These are phyloP conservation scores for Aurelia coerulea DNA, from an alignment of 30 jellyfish, hydroid and myxozoan species.

Conservation along the genomic window DNA sequence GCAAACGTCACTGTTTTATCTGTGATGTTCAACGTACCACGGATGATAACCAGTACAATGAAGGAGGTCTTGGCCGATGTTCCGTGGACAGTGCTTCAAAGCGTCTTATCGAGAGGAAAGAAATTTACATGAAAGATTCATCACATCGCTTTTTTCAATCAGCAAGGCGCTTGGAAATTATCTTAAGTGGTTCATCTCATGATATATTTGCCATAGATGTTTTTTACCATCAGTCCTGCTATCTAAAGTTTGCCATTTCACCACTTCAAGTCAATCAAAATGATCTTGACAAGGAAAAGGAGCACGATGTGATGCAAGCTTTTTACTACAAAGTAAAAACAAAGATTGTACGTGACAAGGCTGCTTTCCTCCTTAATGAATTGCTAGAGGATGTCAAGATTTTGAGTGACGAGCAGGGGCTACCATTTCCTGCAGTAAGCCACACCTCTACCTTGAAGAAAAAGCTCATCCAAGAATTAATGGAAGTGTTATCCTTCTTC, in stretches of 20 bases:
- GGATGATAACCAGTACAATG: too few species aligned
- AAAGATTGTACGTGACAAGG: background rate
- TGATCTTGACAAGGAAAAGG: background rate
- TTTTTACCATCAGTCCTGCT: slow-evolving; percentile 23
- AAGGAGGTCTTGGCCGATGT: background rate
- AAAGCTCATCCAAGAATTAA: background rate
- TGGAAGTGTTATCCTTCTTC: slow-evolving; percentile 2
- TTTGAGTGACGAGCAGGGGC: slow-evolving; percentile 16
- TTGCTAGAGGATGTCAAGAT: background rate
- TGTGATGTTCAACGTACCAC: too few species aligned
- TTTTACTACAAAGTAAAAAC: slow-evolving; percentile 10
- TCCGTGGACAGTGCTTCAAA: background rate
- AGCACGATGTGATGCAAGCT: slow-evolving; percentile 3
- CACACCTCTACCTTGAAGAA: too few species aligned
- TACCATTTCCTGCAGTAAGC: too few species aligned
- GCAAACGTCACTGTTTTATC: too few species aligned
- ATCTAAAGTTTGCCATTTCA: background rate
- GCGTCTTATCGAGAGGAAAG: background rate
- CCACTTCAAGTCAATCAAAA: background rate
- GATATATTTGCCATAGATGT: slow-evolving; percentile 22
- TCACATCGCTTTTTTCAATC: background rate
- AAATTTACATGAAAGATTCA: background rate
- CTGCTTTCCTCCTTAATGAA: slow-evolving; percentile 4
- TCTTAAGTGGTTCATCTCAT: slow-evolving; percentile 2
- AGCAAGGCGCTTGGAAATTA: background rate